phyloP scores from a whole-genome alignment of 2,888 invertebrate species.

The Trachelus tabidus region DNA sequence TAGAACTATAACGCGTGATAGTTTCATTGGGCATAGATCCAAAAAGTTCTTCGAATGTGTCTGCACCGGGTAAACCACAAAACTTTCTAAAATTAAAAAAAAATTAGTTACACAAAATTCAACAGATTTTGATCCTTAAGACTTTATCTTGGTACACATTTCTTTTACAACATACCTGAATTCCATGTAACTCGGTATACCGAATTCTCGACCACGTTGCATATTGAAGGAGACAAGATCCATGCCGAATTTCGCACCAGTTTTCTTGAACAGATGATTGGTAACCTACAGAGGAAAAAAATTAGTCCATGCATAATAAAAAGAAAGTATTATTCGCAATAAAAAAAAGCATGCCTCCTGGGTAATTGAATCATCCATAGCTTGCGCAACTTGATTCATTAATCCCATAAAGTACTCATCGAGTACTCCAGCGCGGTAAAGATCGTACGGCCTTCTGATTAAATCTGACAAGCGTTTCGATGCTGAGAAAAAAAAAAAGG shows the following conservation, averaged over 20 bases:
- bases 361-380: slow-evolving; percentile 94
- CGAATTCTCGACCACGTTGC: slow-evolving; percentile 92
- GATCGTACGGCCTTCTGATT: slow-evolving; percentile 88
- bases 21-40: slow-evolving; percentile 92
- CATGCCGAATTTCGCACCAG: slow-evolving; percentile 83
- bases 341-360: slow-evolving; percentile 65
- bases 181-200: slow-evolving; percentile 92
- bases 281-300: slow-evolving; percentile 79
- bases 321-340: not conserved
- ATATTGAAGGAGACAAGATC: slow-evolving; percentile 93
- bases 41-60: slow-evolving; percentile 82
- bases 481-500: slow-evolving; percentile 69
- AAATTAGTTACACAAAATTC: not conserved
- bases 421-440: slow-evolving; percentile 89
- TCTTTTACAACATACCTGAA: slow-evolving; percentile 69
- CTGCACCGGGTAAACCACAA: slow-evolving; percentile 85
- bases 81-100: slow-evolving; percentile 73
- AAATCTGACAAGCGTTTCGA: slow-evolving; percentile 89
- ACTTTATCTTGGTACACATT: not conserved
- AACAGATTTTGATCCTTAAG: not conserved
- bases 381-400: slow-evolving; percentile 94
- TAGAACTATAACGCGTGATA: slow-evolving; percentile 82
- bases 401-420: slow-evolving; percentile 94
- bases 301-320: slow-evolving; percentile 4
- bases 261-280: slow-evolving; percentile 90